phyloP scores from a whole-genome alignment of 2,113 vertebrate species.

The Macheiramphus alcinus region DNA sequence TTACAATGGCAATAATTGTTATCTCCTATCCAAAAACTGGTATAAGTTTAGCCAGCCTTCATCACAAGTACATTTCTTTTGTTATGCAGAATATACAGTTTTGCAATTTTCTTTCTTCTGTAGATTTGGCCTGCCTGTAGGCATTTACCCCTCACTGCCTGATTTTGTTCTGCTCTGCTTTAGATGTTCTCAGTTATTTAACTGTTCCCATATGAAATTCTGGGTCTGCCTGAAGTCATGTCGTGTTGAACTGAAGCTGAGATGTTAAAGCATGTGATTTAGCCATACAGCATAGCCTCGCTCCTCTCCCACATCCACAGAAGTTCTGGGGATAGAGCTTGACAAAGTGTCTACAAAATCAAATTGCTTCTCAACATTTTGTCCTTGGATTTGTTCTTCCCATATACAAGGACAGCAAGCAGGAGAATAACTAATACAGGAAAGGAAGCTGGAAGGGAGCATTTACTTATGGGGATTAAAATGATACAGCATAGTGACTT shows the following conservation, averaged over 20 bases:
- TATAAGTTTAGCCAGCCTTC: not conserved
- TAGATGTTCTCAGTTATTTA: constrained; percentile 46
- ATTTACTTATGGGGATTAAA: constrained; percentile 55
- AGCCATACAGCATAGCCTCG: constrained; percentile 10
- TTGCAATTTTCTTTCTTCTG: not conserved
- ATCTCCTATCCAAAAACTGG: not conserved
- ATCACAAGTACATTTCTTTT: not conserved
- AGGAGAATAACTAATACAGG: not conserved
- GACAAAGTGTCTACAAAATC: constrained; percentile 40
- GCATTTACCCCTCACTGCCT: constrained; percentile 42
- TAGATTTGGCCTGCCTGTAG: not conserved
- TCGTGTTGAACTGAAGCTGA: constrained; percentile 22
- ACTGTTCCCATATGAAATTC: constrained; percentile 40
- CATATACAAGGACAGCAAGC: not conserved
- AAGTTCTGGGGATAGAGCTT: constrained; percentile 16
- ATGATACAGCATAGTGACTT: not conserved
- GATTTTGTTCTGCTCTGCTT: constrained; percentile 41
- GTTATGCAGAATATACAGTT: constrained; percentile 2
- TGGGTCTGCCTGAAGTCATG: constrained; percentile 39
- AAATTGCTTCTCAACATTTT: constrained; percentile 35
- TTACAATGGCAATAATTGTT: constrained; percentile 39
- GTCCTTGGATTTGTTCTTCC: constrained; percentile 47
- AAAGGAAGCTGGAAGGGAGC: not conserved
- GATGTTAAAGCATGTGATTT: constrained; percentile 30
- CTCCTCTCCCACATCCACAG: not conserved